phyloP scores from a whole-genome alignment of 2,888 invertebrate genomes.

The Aspidiotus destructor region DNA sequence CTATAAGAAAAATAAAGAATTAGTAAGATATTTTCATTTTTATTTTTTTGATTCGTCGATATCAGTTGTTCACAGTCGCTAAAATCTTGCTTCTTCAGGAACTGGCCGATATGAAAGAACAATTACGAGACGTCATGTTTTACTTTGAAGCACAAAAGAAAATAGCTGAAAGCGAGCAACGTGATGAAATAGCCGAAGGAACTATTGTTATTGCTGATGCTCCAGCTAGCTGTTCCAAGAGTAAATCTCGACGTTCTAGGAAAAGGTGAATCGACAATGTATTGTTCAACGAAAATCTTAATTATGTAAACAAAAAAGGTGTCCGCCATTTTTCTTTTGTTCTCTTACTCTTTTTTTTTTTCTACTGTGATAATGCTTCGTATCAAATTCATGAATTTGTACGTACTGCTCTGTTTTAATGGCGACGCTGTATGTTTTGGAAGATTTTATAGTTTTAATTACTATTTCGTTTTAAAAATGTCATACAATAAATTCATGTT shows the following conservation, averaged over 20 bases:
- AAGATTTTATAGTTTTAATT: no score
- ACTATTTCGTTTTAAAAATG: no score
- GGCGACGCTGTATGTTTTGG: no score
- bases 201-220: slow-evolving; percentile 48
- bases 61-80: no score
- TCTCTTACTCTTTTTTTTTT: no score
- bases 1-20: slow-evolving; percentile 42
- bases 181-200: slow-evolving; percentile 53
- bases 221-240: slow-evolving; percentile 7
- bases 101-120: slow-evolving; percentile 77
- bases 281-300: neutral
- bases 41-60: neutral
- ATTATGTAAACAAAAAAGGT: no score
- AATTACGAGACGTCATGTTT: slow-evolving; percentile 93
- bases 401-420: no score
- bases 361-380: no score
- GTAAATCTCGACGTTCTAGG: slow-evolving; percentile 10
- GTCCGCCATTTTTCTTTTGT: no score
- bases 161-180: slow-evolving; percentile 49
- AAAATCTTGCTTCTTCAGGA: slow-evolving; percentile 44
- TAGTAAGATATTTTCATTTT: slow-evolving; percentile 35
- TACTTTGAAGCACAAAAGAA: slow-evolving; percentile 78
- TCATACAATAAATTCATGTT: no score
- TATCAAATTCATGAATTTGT: no score
- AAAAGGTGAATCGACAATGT: slow-evolving; percentile 8